phyloP scores from a whole-genome alignment of 1,140 invertebrate species.

The Condylostylus longicornis region DNA sequence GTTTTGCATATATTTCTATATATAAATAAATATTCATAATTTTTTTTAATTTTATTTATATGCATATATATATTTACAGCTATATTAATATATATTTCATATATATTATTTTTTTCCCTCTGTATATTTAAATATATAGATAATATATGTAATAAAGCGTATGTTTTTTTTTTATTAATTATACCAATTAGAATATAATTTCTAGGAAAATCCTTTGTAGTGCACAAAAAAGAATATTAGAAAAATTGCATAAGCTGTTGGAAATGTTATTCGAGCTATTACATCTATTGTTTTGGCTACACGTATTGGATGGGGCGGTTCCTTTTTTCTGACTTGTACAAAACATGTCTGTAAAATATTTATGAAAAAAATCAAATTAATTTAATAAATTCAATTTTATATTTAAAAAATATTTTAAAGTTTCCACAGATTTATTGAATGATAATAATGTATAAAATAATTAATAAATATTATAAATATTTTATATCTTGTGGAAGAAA shows the following conservation, averaged over 20 bases:
- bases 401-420: background rate
- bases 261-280: slow-evolving; percentile 82
- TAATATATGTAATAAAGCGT: too few relatives aligned
- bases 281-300: slow-evolving; percentile 90
- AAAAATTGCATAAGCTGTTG: slow-evolving; percentile 79
- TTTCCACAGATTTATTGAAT: background rate
- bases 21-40: too few relatives aligned
- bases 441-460: background rate
- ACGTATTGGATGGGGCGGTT: slow-evolving; percentile 76
- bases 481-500: too few relatives aligned
- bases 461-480: too few relatives aligned
- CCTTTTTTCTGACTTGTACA: slow-evolving; percentile 71
- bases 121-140: too few relatives aligned
- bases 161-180: too few relatives aligned
- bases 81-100: too few relatives aligned
- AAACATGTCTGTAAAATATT: slow-evolving; percentile 43
- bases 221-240: slow-evolving; percentile 88
- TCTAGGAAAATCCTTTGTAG: slow-evolving; percentile 60
- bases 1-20: too few relatives aligned
- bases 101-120: too few relatives aligned
- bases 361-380: background rate
- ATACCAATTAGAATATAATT: too few relatives aligned
- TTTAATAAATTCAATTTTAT: background rate
- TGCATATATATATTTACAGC: too few relatives aligned
- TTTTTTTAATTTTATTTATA: too few relatives aligned